Base-by-base conservation (phyloP, 2,113 vertebrate genomes). In the Neodontobutis hainanensis region DNA sequence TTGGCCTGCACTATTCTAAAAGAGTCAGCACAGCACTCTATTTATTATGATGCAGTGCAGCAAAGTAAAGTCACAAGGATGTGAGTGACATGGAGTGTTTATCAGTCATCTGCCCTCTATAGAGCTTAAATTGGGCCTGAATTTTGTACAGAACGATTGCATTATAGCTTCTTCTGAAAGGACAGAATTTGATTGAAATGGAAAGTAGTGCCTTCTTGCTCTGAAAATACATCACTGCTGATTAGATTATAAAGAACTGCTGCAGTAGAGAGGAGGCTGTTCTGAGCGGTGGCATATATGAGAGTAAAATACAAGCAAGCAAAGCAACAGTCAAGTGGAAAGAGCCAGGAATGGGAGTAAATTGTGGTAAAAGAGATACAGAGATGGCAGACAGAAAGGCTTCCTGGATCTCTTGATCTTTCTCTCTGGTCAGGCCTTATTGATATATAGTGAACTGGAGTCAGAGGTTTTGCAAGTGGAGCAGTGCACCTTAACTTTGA, bases 161-260 rank as follows among this genome's bases (percentile, higher is more conserved):
- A 88, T 91, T 88, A 89, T 78, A 67, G 68, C 60, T 80, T 83
- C 81, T 85, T 87, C 83, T 75, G 76, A 90, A 87, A 87, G 81
- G 65, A 58, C 65, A 69, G 82, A 85, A 90, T 90, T 88, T 87
- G 82, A 89, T 88, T 90, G 81, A 88, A 90, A 89, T 88, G 87
- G 85, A 89, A 89, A 90, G 85, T 86, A 83, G 73, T 79, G 85
- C 83, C 83, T 84, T 81, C 74, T 80, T 77, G 77, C 80, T 78
- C 73, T 72, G 79, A 82, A 87, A 88, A 87, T 84, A 84, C 85
- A 88, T 89, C 83, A 89, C 58, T 38, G 55, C 63, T 82, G 87
- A 91, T 90, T 83, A 86, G 83, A 89, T 89, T 85, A 88, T 70
- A 72, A 86, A 77, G 83, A 86, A 85, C 83, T 68, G 80, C 65